Percentiles rank a stretch among this genome's conserved stretches.
phyloP scores from a whole-genome alignment of 2,113 vertebrate genomes.

The Corydoras maculifer region DNA sequence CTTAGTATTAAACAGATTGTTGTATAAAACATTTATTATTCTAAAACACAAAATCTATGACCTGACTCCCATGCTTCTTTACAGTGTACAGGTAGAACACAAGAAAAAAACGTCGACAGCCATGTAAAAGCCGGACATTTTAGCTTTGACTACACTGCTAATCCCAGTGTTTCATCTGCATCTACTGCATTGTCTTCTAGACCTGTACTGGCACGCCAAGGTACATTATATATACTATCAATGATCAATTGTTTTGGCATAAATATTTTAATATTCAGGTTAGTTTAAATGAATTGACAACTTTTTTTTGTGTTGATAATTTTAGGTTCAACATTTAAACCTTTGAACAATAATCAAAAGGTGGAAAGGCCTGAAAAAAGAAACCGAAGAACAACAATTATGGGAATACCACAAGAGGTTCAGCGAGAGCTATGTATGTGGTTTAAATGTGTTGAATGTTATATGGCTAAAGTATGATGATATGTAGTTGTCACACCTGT shows the following conservation, averaged over 20 bases:
- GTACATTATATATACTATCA: slow-evolving; percentile 41
- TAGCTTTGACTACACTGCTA: slow-evolving; percentile 44
- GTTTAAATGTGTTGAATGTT: not conserved
- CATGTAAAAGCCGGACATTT: slow-evolving; percentile 59
- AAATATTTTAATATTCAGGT: not conserved
- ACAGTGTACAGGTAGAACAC: slow-evolving; percentile 61
- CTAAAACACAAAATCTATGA: too few species aligned
- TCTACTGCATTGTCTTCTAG: slow-evolving; percentile 44
- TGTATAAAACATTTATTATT: too few species aligned
- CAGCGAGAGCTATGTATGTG: slow-evolving; percentile 86
- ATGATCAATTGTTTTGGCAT: not conserved
- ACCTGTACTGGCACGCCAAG: slow-evolving; percentile 60
- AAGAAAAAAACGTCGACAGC: slow-evolving; percentile 65
- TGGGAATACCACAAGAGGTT: slow-evolving; percentile 90
- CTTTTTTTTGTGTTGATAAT: not conserved
- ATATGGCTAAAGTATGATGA: too few species aligned
- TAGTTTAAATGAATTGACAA: not conserved
- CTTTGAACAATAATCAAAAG: slow-evolving; percentile 76
- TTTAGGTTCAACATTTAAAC: slow-evolving; percentile 90
- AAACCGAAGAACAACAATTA: slow-evolving; percentile 82
- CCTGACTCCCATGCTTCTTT: not conserved
- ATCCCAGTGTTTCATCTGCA: slow-evolving; percentile 44
- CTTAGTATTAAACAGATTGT: not conserved
- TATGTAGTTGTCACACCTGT: too few species aligned
- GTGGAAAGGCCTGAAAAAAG: slow-evolving; percentile 68